These are phyloP conservation scores for Eucidaris tribuloides DNA, from an alignment of 35 echinoderm and acorn worm genomes.

Conservation along the genomic window DNA sequence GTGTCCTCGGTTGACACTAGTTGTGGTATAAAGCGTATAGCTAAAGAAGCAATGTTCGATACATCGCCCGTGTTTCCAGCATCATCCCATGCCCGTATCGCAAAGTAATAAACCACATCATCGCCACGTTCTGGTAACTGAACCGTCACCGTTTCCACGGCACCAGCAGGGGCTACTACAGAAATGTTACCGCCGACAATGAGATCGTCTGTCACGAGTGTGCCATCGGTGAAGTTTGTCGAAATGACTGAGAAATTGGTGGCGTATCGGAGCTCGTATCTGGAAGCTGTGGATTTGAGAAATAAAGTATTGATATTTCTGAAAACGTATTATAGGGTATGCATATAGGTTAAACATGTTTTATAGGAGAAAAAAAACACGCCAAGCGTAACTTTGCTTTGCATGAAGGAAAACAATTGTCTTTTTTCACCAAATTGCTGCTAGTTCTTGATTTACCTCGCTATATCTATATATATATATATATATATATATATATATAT, in stretches of 20 bases:
- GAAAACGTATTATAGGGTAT: no score
- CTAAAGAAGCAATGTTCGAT: conserved; percentile 23
- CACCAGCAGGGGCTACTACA: neutral
- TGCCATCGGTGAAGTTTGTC: neutral
- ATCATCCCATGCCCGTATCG: conserved; percentile 22
- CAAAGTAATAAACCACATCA: conserved; percentile 26
- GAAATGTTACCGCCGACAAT: neutral
- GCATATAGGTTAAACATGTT: no score
- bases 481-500: no score
- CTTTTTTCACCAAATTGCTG: no score
- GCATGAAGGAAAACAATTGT: no score
- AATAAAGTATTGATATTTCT: no score
- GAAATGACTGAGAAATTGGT: neutral
- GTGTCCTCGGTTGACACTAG: neutral
- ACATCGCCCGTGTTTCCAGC: conserved; percentile 3
- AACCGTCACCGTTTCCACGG: conserved; percentile 2
- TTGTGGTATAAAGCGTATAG: neutral
- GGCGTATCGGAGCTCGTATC: conserved; percentile 16
- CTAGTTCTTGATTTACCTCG: no score
- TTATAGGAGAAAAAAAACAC: no score
- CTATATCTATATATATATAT: no score
- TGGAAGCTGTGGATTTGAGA: neutral
- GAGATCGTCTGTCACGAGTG: neutral
- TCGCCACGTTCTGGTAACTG: neutral
- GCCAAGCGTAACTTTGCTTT: no score